Base-by-base conservation (phyloP, 1,140 invertebrate species). In the Philopotamus ludificatus region DNA sequence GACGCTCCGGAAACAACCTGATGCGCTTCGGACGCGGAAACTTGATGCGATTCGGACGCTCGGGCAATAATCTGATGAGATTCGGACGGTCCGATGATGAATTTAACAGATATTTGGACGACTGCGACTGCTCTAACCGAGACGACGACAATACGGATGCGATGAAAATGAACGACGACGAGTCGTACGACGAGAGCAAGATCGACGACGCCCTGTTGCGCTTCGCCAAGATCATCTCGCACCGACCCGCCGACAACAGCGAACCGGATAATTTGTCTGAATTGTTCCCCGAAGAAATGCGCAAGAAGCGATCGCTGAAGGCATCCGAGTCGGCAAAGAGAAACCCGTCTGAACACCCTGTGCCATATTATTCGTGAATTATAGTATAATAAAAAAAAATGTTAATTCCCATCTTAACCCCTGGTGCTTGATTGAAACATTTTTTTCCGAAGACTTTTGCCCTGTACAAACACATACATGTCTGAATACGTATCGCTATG, bases 221-320 rank as follows among this genome's bases (percentile, higher is more conserved):
- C 28, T 3, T 25, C 21, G 51, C 28, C 61, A 60, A 26, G 39
- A 59, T 12, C 16, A 8, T 10, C 45, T 44, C 42, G 51, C 41
- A 45, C 54, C 22, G 0, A n/a, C 10, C 26, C 28, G 63, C 49
- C 25, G 59, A 49, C 15, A 60, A 66, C 23, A 61, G 67, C 10
- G 63, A 66, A 20, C 66, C 66, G 41, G 67, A 70, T 44, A 70
- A 70, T 28, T 70, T 70, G 18, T 70, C 63, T 28, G 68, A 70
- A 16, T 2, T 63, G n/a, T 66, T 70, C 42, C 64, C 68, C 4
- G 63, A 69, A 34, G 68, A 70, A 20, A 50, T 64, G 0, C 55
- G 68, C 15, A 70, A 39, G 64, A 70, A 70, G 25, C 51, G 68
- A 23, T 70, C 68, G 1, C 41, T 63, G 4, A 42, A n/a, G n/a